Evolutionary conservation across 2,113 vertebrate genomes (phyloP).

Genomic region (Callopanchax toddi): DNA sequence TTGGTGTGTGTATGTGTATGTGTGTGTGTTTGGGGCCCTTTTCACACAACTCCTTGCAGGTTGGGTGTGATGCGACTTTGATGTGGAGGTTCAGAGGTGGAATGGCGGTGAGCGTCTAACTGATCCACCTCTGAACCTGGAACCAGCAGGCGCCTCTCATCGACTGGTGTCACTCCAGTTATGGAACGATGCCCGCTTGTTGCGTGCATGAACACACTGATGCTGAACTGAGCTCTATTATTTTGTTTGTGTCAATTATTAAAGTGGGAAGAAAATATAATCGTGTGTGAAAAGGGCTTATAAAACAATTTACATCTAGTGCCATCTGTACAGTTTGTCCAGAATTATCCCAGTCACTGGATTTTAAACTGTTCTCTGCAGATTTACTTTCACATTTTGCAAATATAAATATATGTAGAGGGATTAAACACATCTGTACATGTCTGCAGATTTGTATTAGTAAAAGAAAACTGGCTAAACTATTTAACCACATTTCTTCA

Average conservation of each 20-base stretch:
- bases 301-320: not conserved
- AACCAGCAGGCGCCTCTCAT: not conserved
- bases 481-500: not conserved
- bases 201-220: not conserved
- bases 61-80: not conserved
- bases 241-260: no score
- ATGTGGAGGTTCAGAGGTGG: not conserved
- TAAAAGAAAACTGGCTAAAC: not conserved
- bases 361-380: not conserved
- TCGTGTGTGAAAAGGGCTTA: not conserved
- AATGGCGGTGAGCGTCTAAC: not conserved
- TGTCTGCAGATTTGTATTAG: constrained; percentile 2
- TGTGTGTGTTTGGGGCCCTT: no score
- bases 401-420: constrained; percentile 4
- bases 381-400: not conserved
- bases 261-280: not conserved
- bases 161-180: not conserved
- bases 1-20: not conserved
- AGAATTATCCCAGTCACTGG: not conserved
- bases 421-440: not conserved
- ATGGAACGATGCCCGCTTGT: not conserved
- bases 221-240: not conserved
- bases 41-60: not conserved
- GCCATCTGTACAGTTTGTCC: not conserved
- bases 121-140: not conserved